Conservation (phyloP, 2,888 invertebrate species). For the Pandemis corylana region DNA sequence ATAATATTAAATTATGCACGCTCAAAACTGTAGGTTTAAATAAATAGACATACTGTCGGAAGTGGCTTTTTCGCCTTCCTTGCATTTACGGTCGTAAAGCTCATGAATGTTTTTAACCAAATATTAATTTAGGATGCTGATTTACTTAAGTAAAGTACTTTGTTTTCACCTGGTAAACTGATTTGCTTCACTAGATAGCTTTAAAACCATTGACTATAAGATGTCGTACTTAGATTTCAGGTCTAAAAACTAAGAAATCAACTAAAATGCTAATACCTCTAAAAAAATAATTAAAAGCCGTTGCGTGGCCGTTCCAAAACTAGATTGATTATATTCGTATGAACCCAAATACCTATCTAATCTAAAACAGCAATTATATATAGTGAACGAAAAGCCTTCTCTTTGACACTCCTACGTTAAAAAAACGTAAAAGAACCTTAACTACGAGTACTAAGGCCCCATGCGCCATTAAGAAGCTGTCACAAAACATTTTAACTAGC, state of each 20-base stretch:
- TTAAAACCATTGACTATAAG: background rate
- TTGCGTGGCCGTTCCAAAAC: no score
- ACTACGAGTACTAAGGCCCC: background rate
- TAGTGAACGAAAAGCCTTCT: no score
- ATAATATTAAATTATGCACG: constrained; percentile 3
- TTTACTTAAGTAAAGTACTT: background rate
- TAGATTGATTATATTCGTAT: no score
- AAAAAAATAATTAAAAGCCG: no score
- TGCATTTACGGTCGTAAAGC: background rate
- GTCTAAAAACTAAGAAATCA: no score
- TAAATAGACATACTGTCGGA: constrained; percentile 5
- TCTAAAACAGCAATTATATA: no score
- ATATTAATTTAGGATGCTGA: background rate
- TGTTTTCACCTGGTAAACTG: background rate
- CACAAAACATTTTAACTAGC: constrained; percentile 40
- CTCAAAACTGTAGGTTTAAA: background rate
- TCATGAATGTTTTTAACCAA: background rate
- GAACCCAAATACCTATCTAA: no score
- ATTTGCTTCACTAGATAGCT: no score
- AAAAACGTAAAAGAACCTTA: background rate
- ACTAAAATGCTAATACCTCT: no score
- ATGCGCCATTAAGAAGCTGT: constrained; percentile 33
- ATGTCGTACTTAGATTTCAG: no score
- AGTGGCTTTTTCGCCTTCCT: background rate
- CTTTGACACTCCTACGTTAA: background rate